phyloP scores from a whole-genome alignment of 2,113 vertebrate genomes.

The Thomomys bottae region DNA sequence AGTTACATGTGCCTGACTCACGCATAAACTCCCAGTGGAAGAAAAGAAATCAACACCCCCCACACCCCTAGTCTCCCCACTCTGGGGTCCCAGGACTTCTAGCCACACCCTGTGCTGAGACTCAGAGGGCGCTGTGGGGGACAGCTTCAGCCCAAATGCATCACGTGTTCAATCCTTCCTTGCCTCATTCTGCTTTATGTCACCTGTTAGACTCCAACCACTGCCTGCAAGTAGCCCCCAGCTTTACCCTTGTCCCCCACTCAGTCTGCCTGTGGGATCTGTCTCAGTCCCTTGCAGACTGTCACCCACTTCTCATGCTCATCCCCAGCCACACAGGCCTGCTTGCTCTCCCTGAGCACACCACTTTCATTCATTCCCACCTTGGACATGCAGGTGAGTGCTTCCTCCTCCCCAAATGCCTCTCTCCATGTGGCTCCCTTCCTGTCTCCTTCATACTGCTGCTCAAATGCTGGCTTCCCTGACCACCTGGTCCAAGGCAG shows the following conservation, averaged over 20 bases:
- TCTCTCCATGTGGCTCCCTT: background rate
- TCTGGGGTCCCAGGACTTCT: background rate
- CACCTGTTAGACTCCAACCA: background rate
- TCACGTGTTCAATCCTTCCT: rapidly evolving
- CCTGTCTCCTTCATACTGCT: background rate
- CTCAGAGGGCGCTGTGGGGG: background rate
- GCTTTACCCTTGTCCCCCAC: background rate
- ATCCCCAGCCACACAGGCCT: rapidly evolving
- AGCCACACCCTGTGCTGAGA: background rate
- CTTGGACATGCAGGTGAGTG: background rate
- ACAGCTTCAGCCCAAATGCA: rapidly evolving
- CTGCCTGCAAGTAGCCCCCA: background rate
- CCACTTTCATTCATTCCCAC: background rate
- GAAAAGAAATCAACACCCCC: background rate
- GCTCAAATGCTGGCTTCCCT: background rate
- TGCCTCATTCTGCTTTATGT: background rate
- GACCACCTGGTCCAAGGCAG: no score
- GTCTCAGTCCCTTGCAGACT: background rate
- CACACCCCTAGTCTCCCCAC: rapidly evolving
- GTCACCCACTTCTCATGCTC: background rate
- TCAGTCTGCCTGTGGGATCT: background rate
- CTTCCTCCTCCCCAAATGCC: background rate
- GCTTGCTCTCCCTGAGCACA: background rate
- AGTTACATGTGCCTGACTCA: constrained; percentile 2
- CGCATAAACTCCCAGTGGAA: background rate